Evolutionary conservation across 2,888 invertebrate genomes (phyloP), one percentile per base, ranked within the genome.

Genomic region (Diploptera punctata): DNA sequence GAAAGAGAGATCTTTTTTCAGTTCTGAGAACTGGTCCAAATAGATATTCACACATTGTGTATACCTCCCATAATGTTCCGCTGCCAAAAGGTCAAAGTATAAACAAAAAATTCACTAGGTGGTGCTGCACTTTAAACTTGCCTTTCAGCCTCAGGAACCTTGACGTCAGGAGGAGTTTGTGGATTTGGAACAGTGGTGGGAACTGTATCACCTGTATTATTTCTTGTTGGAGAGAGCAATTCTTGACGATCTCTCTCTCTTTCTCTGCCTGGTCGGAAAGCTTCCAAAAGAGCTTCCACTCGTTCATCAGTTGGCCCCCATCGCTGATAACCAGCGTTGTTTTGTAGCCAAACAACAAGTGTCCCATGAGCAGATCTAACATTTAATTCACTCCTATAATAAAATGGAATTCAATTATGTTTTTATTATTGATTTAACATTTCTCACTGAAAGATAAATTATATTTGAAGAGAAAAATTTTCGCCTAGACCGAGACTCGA

Each of bases 291-390:
- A 4, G 94, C 91, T 82, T 96, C 95, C 4, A 97, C 94, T 76
- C 95, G 88, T 79, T 93, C 95, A 79, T 97, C 94, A 2, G 94
- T 95, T 70, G 98, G 98, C 54, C 95, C 95, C 98, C 98, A 98
- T 77, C 93, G 90, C 65, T 92, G 90, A 83, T 90, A 90, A 1
- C 98, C 98, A 0, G 94, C 91, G 77, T 93, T 91, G 84, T 98
- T 98, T 86, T 98, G 98, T 77, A 98, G 87, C 94, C 98, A 98
- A 73, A 97, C 93, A 68, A 98, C 94, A 78, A 97, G 89, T 1
- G 97, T 97, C 67, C 95, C 96, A 81, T 97, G 94, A 75, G 91
- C 90, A 78, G 96, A 94, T 76, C 96, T 90, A 72, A 96, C 89
- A 82, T 94, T 94, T 78, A 96, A 89, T 81, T 98, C 97, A 78